phyloP scores from a whole-genome alignment of 2,113 vertebrate species.

The cattle (Bos taurus) region ARS-UCD2.0 NC_037334.1:31159001-31159500 shows the following conservation, averaged over 20 bases:
- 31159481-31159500: background rate
- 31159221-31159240: slow-evolving; percentile 79
- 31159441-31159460: too few relatives aligned
- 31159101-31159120: slow-evolving; percentile 73
- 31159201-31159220: slow-evolving; percentile 85
- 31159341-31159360: background rate
- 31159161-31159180: slow-evolving; percentile 79
- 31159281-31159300: background rate
- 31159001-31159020: slow-evolving; percentile 73
- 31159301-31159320: background rate
- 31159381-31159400: background rate
- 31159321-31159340: background rate
- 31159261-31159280: background rate
- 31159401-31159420: background rate
- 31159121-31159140: slow-evolving; percentile 63
- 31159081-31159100: slow-evolving; percentile 69
- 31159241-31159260: slow-evolving; percentile 46
- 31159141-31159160: slow-evolving; percentile 80
- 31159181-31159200: slow-evolving; percentile 72
- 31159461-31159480: background rate
- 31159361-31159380: background rate
- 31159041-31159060: slow-evolving; percentile 50
- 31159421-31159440: background rate
- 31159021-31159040: slow-evolving; percentile 77
- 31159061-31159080: slow-evolving; percentile 43